Evolutionary conservation across 2,113 vertebrate species (phyloP), one percentile per base, ranked within the genome.

Genomic region (Elephas maximus): DNA sequence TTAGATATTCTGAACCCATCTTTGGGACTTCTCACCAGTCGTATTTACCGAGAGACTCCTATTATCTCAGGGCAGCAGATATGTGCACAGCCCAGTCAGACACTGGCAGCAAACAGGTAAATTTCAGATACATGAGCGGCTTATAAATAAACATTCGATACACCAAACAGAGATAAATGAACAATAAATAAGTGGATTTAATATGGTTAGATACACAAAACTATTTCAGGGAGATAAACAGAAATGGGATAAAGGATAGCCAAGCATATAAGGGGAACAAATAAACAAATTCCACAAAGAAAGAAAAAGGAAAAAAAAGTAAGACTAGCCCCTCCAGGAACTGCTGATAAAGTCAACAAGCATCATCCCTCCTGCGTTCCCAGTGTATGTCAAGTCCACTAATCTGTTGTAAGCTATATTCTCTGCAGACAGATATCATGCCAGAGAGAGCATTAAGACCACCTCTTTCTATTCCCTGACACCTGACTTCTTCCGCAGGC

Each of bases 351-450:
- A 51, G 97, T 98, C 98, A 98, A 97, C 93, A 95, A 97, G 97
- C 97, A 98, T 98, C 98, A 97, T 88, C 97, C 97, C 98, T 95
- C 62, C 91, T 83, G 82, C 62, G 69, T 92, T 96, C 97, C 98
- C 95, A 41, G 98, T 89, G 26, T 96, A 96, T 96, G 98, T 98
- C 94, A 98, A 97, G 97, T 97, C 97, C 48, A 96, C 96, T 98
- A 98, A 99, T 98, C 98, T 98, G 97, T 93, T 98, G 98, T 98
- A 98, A 98, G 96, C 98, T 97, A 93, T 98, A 98, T 97, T 98
- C 98, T 98, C 98, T 90, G 88, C 96, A 98, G 98, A 98, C 98
- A 98, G 98, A 98, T 96, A 96, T 94, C 97, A 98, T 78, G 96
- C 98, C 94, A 95, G 97, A 96, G 98, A 98, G 97, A 97, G 96